Percentiles rank a stretch among this genome's conserved stretches.
Evolutionary conservation across 1,140 invertebrate species (phyloP).

Genomic region (Uloborus diversus): DNA sequence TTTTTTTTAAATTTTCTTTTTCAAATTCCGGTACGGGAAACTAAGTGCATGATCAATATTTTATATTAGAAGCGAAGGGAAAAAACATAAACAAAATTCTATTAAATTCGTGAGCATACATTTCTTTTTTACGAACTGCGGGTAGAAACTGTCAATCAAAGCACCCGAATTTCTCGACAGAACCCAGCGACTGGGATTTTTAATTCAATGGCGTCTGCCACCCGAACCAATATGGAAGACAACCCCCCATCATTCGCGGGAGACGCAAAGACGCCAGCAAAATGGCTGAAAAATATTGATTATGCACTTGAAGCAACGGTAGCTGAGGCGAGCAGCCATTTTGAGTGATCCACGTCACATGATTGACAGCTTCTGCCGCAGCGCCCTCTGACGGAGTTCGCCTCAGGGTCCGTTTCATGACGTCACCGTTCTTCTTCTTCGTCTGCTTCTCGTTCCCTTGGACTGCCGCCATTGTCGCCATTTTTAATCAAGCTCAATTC

Average conservation of each 20-base stretch:
- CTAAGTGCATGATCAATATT: no score
- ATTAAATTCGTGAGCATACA: no score
- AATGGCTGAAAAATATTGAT: conserved; percentile 57
- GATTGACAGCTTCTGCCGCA: conserved; percentile 56
- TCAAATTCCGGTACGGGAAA: no score
- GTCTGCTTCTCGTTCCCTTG: conserved; percentile 4
- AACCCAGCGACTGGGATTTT: no score
- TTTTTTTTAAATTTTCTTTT: no score
- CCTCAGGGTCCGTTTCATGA: conserved; percentile 52
- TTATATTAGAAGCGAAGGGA: no score
- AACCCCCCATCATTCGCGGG: conserved; percentile 44
- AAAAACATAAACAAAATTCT: no score
- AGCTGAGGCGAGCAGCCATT: conserved; percentile 54
- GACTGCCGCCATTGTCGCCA: conserved; percentile 52
- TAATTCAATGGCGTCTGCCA: not conserved
- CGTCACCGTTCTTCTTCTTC: conserved; percentile 43
- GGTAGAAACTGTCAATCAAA: no score
- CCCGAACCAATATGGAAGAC: conserved; percentile 42
- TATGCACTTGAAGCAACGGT: conserved; percentile 55
- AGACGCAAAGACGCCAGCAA: conserved; percentile 44
- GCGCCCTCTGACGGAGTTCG: conserved; percentile 36
- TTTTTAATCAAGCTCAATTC: conserved; percentile 51
- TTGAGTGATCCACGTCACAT: conserved; percentile 57
- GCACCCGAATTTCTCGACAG: no score
- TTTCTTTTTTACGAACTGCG: no score